phyloP scores from a whole-genome alignment of 2,113 vertebrate species.

The Oreamnos americanus region DNA sequence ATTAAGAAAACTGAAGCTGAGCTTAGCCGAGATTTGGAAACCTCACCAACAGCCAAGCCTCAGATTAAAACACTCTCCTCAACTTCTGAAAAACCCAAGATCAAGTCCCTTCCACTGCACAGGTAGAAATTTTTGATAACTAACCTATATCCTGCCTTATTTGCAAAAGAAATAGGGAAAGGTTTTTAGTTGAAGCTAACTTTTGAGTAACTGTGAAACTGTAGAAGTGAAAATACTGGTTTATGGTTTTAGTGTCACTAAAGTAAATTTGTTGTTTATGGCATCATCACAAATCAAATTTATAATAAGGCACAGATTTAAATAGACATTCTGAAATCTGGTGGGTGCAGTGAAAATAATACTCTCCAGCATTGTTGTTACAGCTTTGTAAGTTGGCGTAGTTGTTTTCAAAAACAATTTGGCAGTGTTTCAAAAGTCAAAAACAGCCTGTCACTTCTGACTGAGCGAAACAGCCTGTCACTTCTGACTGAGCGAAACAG shows the following conservation, averaged over 20 bases:
- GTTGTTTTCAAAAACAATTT: slow-evolving; percentile 23
- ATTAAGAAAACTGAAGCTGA: slow-evolving; percentile 97
- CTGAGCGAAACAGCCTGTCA: background rate
- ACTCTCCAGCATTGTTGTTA: background rate
- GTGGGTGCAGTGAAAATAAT: background rate
- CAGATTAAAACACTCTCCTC: slow-evolving; percentile 85
- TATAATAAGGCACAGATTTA: background rate
- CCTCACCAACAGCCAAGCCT: slow-evolving; percentile 83
- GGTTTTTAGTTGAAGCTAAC: background rate
- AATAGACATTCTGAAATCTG: background rate
- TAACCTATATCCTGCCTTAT: background rate
- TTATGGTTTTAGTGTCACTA: background rate
- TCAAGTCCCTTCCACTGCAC: slow-evolving; percentile 82
- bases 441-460: background rate
- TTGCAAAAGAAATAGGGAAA: slow-evolving; percentile 19
- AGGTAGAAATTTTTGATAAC: slow-evolving; percentile 80
- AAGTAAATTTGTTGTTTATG: background rate
- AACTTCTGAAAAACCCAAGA: slow-evolving; percentile 82
- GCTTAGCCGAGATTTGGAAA: slow-evolving; percentile 87
- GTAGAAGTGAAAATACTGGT: background rate
- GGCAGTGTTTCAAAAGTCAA: background rate
- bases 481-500: background rate
- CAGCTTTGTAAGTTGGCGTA: background rate
- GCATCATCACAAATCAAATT: slow-evolving; percentile 7
- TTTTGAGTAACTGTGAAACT: slow-evolving; percentile 36